These are phyloP conservation scores for Chaetura pelagica DNA, from an alignment of 2,113 vertebrate species.

Conservation along the genomic window DNA sequence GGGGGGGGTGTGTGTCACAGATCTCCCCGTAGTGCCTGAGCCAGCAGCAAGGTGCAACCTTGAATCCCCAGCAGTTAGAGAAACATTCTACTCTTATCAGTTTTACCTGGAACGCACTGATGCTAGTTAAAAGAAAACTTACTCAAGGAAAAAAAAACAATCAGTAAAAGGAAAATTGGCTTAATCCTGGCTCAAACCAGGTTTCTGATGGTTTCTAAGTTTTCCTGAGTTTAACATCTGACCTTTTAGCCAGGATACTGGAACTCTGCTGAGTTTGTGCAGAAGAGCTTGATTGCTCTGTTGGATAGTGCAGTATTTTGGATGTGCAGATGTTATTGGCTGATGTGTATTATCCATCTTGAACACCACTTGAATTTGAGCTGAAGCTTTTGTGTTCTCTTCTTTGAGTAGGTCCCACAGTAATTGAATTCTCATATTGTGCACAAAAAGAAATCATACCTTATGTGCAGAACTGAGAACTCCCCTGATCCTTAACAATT, in stretches of 20 bases:
- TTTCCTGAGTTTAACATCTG: conserved; percentile 23
- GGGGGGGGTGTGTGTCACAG: no score
- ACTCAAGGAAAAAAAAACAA: no score
- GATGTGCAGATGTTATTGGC: conserved; percentile 29
- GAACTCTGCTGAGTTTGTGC: not conserved
- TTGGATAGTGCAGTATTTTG: conserved; percentile 16
- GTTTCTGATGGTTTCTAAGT: not conserved
- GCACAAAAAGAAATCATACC: not conserved
- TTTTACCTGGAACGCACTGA: no score
- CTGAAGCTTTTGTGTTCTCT: conserved; percentile 3
- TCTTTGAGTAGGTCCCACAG: conserved; percentile 26
- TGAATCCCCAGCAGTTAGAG: no score
- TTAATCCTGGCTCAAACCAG: no score
- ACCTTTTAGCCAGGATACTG: conserved; percentile 36
- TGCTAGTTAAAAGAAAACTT: no score
- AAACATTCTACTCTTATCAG: no score
- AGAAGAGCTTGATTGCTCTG: conserved; percentile 10
- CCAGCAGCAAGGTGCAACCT: no score
- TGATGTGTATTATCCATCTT: conserved; percentile 28
- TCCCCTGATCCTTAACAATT: not conserved
- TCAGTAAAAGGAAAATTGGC: no score
- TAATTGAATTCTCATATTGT: conserved; percentile 40
- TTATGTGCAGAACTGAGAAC: conserved; percentile 9
- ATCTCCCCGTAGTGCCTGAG: no score
- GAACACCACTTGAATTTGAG: conserved; percentile 31